These are phyloP conservation scores for Clytia hemisphaerica DNA, from an alignment of 30 jellyfish, hydroid and myxozoan genomes.

Conservation along the genomic window DNA sequence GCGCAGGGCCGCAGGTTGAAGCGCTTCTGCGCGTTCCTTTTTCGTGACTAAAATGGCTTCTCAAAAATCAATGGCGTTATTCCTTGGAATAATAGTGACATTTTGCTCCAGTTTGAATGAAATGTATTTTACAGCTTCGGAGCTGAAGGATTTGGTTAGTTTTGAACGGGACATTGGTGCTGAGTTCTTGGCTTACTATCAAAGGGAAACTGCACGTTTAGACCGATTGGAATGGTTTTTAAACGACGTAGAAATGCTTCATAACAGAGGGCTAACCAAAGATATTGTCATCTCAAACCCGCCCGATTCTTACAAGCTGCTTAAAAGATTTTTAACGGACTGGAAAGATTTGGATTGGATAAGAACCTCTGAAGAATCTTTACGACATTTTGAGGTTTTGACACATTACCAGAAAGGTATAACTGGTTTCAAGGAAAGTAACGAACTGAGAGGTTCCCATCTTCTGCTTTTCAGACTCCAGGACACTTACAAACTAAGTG, in stretches of 20 bases:
- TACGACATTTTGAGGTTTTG: background rate
- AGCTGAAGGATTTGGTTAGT: too few relatives aligned
- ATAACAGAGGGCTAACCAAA: background rate
- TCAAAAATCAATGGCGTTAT: too few relatives aligned
- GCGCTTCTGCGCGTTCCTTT: too few relatives aligned
- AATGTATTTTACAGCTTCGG: too few relatives aligned
- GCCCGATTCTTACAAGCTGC: background rate
- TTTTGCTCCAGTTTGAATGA: too few relatives aligned
- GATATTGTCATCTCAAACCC: background rate
- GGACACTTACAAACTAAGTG: constrained; percentile 4
- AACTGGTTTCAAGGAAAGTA: background rate
- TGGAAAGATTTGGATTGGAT: background rate
- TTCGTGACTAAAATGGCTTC: too few relatives aligned
- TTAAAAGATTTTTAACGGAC: background rate
- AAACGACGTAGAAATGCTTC: background rate
- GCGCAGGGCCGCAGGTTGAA: too few relatives aligned
- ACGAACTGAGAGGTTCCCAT: constrained; percentile 1
- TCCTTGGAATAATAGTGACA: too few relatives aligned
- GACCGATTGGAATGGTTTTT: background rate
- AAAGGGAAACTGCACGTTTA: too few relatives aligned
- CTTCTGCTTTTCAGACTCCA: background rate
- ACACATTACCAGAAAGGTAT: background rate
- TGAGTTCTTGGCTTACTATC: too few relatives aligned
- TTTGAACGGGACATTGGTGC: too few relatives aligned
- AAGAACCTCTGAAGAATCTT: background rate